These are phyloP conservation scores for Zaprionus tsacasi DNA, from an alignment of 1,140 invertebrate genomes.

Conservation along the genomic window DNA sequence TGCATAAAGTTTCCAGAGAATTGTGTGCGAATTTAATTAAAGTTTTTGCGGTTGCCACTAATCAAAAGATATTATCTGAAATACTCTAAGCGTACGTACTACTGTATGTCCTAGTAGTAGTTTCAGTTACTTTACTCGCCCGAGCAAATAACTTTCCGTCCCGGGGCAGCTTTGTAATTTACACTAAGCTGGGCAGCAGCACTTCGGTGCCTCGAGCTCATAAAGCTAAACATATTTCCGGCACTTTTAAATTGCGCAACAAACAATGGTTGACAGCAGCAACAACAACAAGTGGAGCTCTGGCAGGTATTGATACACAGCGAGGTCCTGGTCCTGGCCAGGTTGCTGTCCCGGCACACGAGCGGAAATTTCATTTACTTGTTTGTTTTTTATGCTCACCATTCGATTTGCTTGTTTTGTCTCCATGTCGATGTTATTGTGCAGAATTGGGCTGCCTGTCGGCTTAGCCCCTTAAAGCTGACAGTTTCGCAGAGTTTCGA, in stretches of 20 bases:
- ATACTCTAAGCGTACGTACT: conserved; percentile 29
- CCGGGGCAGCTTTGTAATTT: conserved; percentile 13
- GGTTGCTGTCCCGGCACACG: conserved; percentile 16
- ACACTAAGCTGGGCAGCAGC: conserved; percentile 18
- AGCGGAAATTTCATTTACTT: conserved; percentile 81
- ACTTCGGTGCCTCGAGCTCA: conserved; percentile 25
- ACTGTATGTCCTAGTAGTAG: conserved; percentile 1
- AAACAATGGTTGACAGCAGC: conserved; percentile 41
- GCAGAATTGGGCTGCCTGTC: conserved; percentile 37
- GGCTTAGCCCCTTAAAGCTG: conserved; percentile 50
- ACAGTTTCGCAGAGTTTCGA: conserved; percentile 24
- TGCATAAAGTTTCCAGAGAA: conserved; percentile 73
- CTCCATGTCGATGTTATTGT: conserved; percentile 49
- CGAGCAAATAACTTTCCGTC: conserved; percentile 16
- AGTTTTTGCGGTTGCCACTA: conserved; percentile 80
- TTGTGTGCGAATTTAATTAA: conserved; percentile 79
- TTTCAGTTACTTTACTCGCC: conserved; percentile 19
- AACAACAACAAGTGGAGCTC: neutral
- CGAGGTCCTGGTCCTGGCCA: neutral
- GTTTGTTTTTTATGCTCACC: conserved; percentile 66
- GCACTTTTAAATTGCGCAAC: conserved; percentile 73
- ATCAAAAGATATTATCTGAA: conserved; percentile 80
- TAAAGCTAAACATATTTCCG: conserved; percentile 76
- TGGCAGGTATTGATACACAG: neutral
- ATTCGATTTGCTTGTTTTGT: conserved; percentile 61